Conservation (phyloP, 1,140 invertebrate species). For the Drosophila subobscura region DNA sequence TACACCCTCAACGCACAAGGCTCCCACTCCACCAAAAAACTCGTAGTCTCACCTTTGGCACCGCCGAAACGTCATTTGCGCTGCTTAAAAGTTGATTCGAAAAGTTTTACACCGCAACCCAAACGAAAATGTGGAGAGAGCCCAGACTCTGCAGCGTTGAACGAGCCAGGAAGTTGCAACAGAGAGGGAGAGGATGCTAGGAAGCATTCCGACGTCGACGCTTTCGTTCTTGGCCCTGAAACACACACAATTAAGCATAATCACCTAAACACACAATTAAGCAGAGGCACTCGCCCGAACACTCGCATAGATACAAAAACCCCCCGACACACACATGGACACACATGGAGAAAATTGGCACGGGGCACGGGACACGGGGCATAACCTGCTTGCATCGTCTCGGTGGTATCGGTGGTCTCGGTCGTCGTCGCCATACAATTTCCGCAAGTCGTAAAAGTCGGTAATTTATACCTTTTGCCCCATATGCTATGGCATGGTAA, state of each 20-base stretch:
- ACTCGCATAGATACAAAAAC: slow-evolving; percentile 4
- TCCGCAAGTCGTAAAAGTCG: slow-evolving; percentile 82
- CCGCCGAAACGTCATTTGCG: slow-evolving; percentile 75
- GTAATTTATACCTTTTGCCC: slow-evolving; percentile 82
- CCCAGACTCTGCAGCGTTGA: too few relatives aligned
- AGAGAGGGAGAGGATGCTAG: slow-evolving; percentile 9
- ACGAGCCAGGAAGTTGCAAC: neutral
- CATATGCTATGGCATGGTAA: slow-evolving; percentile 83
- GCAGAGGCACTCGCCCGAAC: slow-evolving; percentile 34
- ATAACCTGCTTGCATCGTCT: slow-evolving; percentile 40
- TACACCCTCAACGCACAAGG: slow-evolving; percentile 7
- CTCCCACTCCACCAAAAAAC: neutral
- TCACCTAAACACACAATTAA: slow-evolving; percentile 78
- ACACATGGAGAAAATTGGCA: slow-evolving; percentile 1
- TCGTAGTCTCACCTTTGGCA: slow-evolving; percentile 35
- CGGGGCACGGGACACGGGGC: slow-evolving; percentile 5
- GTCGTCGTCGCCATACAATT: slow-evolving; percentile 74
- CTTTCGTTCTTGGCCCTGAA: slow-evolving; percentile 49
- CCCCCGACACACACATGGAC: slow-evolving; percentile 19
- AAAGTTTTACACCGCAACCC: slow-evolving; percentile 71
- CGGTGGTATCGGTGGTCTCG: too few relatives aligned
- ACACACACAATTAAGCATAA: slow-evolving; percentile 79
- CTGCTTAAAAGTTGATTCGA: slow-evolving; percentile 80
- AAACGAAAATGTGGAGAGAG: slow-evolving; percentile 7
- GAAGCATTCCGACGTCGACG: slow-evolving; percentile 49